A percentile compares a stretch with the other conserved stretches of the same genome.
Evolutionary conservation across 23 tunicate genomes (phyloP).

Genomic region (Corella eumyota): DNA sequence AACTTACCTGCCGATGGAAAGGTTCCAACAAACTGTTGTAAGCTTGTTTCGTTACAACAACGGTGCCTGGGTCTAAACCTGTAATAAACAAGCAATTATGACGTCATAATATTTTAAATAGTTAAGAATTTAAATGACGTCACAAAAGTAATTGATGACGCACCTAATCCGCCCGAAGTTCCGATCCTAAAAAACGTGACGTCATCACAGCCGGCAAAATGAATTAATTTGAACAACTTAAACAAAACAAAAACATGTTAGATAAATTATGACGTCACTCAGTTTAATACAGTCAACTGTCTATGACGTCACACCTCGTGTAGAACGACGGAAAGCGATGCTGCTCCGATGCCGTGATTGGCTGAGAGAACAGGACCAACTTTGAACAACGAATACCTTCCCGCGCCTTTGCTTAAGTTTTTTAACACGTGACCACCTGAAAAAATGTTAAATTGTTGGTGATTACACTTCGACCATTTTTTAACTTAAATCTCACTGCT

Average conservation of each 20-base stretch:
- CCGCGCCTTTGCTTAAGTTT: slow-evolving; percentile 44
- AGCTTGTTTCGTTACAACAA: slow-evolving; percentile 70
- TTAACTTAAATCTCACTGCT: no score
- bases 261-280: no score
- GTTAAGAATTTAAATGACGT: neutral
- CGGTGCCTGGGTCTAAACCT: slow-evolving; percentile 84
- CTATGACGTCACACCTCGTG: slow-evolving; percentile 62
- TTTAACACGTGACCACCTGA: slow-evolving; percentile 7
- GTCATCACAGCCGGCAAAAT: slow-evolving; percentile 56
- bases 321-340: slow-evolving; percentile 58
- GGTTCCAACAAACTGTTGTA: slow-evolving; percentile 47
- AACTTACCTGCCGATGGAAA: slow-evolving; percentile 37
- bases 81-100: neutral
- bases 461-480: no score
- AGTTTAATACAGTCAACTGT: no score
- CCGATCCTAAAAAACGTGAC: slow-evolving; percentile 75
- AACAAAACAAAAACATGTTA: neutral
- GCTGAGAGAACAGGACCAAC: slow-evolving; percentile 80
- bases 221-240: slow-evolving; percentile 59
- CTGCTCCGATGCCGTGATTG: slow-evolving; percentile 84
- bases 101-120: neutral
- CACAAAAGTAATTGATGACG: neutral
- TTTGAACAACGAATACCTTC: slow-evolving; percentile 73
- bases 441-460: no score
- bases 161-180: slow-evolving; percentile 90